Conservation (phyloP, 2,888 invertebrate genomes). For the Strigamia transsilvanica region DNA sequence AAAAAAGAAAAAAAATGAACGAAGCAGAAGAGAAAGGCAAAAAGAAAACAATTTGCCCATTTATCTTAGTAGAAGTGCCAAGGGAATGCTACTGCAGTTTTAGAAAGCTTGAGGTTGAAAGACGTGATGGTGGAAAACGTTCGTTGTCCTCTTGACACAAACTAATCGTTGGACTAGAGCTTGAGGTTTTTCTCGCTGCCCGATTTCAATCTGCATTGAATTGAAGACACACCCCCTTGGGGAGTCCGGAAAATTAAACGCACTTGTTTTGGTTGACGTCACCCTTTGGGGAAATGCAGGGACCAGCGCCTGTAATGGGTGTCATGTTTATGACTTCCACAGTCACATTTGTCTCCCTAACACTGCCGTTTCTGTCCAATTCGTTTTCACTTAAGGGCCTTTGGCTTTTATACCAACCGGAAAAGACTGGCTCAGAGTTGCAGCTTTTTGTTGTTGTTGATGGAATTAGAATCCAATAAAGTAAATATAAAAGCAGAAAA, state of each 20-base stretch:
- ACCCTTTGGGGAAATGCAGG: constrained; percentile 36
- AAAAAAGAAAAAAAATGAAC: not conserved
- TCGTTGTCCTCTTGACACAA: constrained; percentile 49
- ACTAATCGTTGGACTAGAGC: constrained; percentile 28
- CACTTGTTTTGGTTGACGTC: constrained; percentile 47
- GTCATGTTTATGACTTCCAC: constrained; percentile 35
- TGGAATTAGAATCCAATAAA: constrained; percentile 28
- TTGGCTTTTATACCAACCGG: constrained; percentile 32
- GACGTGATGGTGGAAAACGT: constrained; percentile 18
- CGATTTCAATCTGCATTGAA: constrained; percentile 48
- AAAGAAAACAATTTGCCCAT: constrained; percentile 49
- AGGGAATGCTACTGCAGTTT: not conserved
- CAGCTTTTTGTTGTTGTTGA: not conserved
- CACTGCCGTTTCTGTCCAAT: constrained; percentile 42
- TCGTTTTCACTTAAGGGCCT: constrained; percentile 40
- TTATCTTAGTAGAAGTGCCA: constrained; percentile 31
- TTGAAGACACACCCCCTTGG: constrained; percentile 34
- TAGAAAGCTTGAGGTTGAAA: constrained; percentile 15
- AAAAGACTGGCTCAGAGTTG: constrained; percentile 14
- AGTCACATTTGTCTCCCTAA: constrained; percentile 34
- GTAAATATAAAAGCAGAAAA: not conserved
- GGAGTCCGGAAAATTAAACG: constrained; percentile 13
- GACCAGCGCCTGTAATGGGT: constrained; percentile 22
- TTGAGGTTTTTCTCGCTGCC: constrained; percentile 43
- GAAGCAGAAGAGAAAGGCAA: constrained; percentile 29